Conservation (phyloP, 1,140 invertebrate species). For the Helicoverpa zea region DNA sequence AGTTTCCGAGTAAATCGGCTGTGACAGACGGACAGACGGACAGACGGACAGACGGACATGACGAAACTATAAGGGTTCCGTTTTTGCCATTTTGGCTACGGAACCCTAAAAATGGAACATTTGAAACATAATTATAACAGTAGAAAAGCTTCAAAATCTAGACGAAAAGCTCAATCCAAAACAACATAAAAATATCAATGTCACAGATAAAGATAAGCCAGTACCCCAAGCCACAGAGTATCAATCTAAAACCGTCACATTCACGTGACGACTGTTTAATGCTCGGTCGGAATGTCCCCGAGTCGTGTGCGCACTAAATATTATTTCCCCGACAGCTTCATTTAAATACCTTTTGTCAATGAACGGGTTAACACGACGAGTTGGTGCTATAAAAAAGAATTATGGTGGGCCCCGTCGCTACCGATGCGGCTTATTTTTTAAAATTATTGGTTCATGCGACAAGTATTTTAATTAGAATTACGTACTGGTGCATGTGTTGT, state of each 20-base stretch:
- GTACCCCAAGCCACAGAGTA: constrained; percentile 26
- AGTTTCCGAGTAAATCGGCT: too few relatives aligned
- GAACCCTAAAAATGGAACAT: too few relatives aligned
- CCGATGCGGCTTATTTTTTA: constrained; percentile 68
- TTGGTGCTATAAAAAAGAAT: constrained; percentile 83
- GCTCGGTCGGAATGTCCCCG: constrained; percentile 70
- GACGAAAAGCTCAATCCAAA: background rate
- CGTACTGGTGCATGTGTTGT: constrained; percentile 41
- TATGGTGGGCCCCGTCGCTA: constrained; percentile 69
- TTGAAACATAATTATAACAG: too few relatives aligned
- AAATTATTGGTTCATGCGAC: constrained; percentile 77
- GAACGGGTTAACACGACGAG: constrained; percentile 83
- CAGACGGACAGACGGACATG: too few relatives aligned
- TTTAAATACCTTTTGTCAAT: constrained; percentile 87
- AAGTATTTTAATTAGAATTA: constrained; percentile 83
- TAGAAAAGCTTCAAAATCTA: background rate
- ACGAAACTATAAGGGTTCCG: too few relatives aligned
- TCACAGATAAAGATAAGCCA: constrained; percentile 44
- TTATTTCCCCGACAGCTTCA: constrained; percentile 82
- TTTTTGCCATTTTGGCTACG: too few relatives aligned
- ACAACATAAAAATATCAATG: constrained; percentile 43
- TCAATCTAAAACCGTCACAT: constrained; percentile 54
- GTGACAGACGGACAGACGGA: too few relatives aligned
- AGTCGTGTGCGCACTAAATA: constrained; percentile 77
- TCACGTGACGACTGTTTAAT: constrained; percentile 72